Base-by-base conservation (phyloP, 2,113 vertebrate species). In the Pyxicephalus adspersus region DNA sequence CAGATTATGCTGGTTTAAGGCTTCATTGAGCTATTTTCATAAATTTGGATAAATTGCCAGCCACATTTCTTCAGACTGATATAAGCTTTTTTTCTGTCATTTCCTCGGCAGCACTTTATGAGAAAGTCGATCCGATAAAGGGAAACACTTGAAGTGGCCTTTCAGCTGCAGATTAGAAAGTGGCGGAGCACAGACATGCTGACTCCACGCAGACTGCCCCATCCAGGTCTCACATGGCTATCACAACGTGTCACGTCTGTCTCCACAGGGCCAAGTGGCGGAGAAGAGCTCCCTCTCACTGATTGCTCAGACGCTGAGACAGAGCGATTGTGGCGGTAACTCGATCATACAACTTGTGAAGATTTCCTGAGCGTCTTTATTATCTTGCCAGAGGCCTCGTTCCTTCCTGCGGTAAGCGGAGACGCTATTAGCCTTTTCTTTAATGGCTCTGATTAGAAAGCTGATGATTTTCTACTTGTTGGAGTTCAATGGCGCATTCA, bases 131-230 rank as follows among this genome's bases (percentile, higher is more conserved):
- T 45, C 38, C 38, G 38, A 45, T 45, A 45, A 45, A 45, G 38
- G 38, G 38, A 45, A 45, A 45, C 38, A 45, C 38, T 45, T 45
- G 38, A 45, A 45, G 38, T 45, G 90, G 89, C 88, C 87, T 87
- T 67, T 84, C 86, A 93, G 89, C 87, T 89, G 92, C 90, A 89
- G 89, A 90, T 94, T 92, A 91, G 89, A 90, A 89, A 45, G 38
- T 45, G 38, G 38, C 5, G 38, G 38, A 6, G 8, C 38, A 45
- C 38, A 45, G 38, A 94, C 93, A 92, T 87, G 81, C 93, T 93
- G 94, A 94, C 92, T 96, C 94, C 94, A 91, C 65, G 18, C 3
- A 83, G 84, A 72, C 84, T 65, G 89, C 87, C 86, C 89, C 17
- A 50, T 84, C 89, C 17, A 16, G 73, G 84, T 88, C 86, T 89